Conservation (phyloP, 2,888 invertebrate genomes). For the Trisateles emortualis region DNA sequence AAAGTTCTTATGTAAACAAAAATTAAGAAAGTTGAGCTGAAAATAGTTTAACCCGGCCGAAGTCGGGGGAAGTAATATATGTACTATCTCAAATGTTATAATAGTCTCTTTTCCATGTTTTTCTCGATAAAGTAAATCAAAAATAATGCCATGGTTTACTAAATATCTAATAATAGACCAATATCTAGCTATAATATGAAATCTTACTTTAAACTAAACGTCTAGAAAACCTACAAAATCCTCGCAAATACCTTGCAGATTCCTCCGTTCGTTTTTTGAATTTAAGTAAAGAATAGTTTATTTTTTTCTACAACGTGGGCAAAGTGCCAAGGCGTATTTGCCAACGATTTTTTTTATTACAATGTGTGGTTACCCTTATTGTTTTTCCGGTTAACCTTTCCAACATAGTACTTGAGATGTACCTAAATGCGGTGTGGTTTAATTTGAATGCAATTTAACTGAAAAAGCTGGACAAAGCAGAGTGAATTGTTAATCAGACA, state of each 20-base stretch:
- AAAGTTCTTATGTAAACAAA: too few species aligned
- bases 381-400: background rate
- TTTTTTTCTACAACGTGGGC: background rate
- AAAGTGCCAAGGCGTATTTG: background rate
- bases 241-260: background rate
- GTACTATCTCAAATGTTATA: too few species aligned
- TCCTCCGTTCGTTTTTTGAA: background rate
- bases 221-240: background rate
- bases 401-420: background rate
- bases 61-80: too few species aligned
- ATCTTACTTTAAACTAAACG: background rate
- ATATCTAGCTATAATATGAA: background rate
- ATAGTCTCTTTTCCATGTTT: too few species aligned
- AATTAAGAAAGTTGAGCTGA: too few species aligned
- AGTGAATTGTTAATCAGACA: too few species aligned
- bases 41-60: too few species aligned
- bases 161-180: background rate
- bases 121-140: too few species aligned
- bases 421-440: too few species aligned
- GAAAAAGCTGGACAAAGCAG: too few species aligned
- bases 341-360: background rate
- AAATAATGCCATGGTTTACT: too few species aligned
- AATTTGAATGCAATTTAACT: too few species aligned
- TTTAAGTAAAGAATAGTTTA: constrained; percentile 2
- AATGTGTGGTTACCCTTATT: constrained; percentile 4